Percentiles rank a stretch among this genome's conserved stretches.
phyloP scores from a whole-genome alignment of 1,140 invertebrate genomes.

The Cyrtorhinus lividipennis region DNA sequence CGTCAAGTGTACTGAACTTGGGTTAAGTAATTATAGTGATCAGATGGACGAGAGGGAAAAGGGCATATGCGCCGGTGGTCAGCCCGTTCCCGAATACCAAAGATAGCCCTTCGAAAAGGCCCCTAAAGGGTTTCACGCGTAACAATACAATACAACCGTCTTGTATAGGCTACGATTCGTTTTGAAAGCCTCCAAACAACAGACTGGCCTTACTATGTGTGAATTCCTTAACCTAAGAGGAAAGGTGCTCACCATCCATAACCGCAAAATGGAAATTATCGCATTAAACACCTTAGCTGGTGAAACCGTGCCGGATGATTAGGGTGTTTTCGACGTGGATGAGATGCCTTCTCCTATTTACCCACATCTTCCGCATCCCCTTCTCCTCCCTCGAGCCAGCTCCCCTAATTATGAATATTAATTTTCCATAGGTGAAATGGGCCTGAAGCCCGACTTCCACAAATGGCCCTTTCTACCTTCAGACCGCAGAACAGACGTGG shows the following conservation, averaged over 20 bases:
- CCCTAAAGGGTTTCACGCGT: neutral
- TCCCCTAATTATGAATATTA: neutral
- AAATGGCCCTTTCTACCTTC: no score
- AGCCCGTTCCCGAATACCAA: neutral
- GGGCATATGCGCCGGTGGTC: slow-evolving; percentile 8
- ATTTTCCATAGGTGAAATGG: neutral
- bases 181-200: no score
- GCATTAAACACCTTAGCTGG: neutral
- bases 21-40: slow-evolving; percentile 12
- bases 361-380: neutral
- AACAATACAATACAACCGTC: neutral
- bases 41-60: neutral
- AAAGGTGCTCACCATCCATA: neutral
- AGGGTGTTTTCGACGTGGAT: neutral
- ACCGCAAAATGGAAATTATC: neutral
- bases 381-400: neutral
- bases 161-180: no score
- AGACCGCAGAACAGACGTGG: no score
- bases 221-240: neutral
- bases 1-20: slow-evolving; percentile 15
- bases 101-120: neutral
- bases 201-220: no score
- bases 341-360: neutral
- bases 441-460: neutral
- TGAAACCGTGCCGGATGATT: neutral